Evolutionary conservation across 1,140 invertebrate species (phyloP).

Genomic region (Lethocerus indicus): DNA sequence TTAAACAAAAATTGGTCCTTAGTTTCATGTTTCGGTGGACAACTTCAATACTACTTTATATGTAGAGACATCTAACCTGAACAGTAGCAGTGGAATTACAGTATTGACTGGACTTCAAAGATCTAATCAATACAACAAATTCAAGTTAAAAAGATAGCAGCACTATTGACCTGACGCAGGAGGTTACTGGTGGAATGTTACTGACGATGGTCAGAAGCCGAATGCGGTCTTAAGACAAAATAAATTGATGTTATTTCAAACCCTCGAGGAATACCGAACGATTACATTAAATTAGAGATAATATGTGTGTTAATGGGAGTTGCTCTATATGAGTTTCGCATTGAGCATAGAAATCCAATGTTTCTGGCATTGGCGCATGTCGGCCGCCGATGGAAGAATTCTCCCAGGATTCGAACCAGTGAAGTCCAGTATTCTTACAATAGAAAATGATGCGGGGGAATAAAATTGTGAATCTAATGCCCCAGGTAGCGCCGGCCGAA

Average conservation of each 20-base stretch:
- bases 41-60: neutral
- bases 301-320: neutral
- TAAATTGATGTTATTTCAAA: no score
- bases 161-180: no score
- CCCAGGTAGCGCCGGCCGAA: slow-evolving; percentile 5
- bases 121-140: no score
- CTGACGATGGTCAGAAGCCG: no score
- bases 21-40: neutral
- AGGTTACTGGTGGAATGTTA: no score
- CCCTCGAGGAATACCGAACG: no score
- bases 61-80: neutral
- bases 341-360: neutral
- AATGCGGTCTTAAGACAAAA: no score
- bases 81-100: no score
- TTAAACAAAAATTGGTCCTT: neutral
- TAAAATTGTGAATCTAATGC: no score
- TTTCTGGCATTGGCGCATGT: neutral
- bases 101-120: no score
- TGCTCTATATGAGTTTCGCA: neutral
- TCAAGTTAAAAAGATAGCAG: no score
- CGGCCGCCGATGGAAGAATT: neutral
- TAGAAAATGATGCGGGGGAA: neutral
- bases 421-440: neutral
- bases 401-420: neutral
- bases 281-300: no score